Conservation (phyloP, 2,113 vertebrate genomes). For the Notiomystis cincta region DNA sequence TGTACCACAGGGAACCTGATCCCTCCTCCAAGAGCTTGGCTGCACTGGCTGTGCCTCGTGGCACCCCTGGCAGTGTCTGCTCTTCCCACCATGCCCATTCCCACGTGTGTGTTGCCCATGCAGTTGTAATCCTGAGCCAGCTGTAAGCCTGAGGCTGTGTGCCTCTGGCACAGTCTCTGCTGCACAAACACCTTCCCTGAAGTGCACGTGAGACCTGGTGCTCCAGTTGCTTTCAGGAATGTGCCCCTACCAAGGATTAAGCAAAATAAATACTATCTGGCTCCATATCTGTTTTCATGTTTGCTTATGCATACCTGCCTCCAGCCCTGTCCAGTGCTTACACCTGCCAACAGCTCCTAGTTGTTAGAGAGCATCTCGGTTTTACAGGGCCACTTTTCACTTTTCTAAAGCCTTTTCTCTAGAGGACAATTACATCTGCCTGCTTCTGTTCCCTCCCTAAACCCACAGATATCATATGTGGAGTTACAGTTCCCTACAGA, state of each 20-base stretch:
- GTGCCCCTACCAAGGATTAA: neutral
- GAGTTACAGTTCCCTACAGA: neutral
- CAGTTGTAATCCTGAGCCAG: neutral
- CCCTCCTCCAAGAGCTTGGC: neutral
- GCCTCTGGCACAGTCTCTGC: neutral
- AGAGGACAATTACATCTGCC: neutral
- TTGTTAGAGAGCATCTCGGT: neutral
- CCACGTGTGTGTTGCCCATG: accelerated
- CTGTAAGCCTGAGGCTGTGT: neutral
- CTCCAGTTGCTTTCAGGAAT: conserved; percentile 50
- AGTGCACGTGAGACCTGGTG: neutral
- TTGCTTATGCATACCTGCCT: conserved; percentile 37
- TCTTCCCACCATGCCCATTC: neutral
- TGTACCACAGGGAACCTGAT: neutral
- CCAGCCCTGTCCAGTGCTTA: neutral
- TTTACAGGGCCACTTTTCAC: neutral
- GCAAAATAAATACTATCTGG: conserved; percentile 30
- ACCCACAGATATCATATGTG: neutral
- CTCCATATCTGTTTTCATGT: conserved; percentile 29
- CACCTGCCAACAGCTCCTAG: neutral
- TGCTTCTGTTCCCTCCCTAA: neutral
- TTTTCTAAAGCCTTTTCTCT: neutral
- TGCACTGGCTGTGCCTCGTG: neutral
- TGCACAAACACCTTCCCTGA: conserved; percentile 6
- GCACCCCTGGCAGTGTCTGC: accelerated